Evolutionary conservation across 1,140 invertebrate species (phyloP).

Genomic region (Ostrea denselamellosa): DNA sequence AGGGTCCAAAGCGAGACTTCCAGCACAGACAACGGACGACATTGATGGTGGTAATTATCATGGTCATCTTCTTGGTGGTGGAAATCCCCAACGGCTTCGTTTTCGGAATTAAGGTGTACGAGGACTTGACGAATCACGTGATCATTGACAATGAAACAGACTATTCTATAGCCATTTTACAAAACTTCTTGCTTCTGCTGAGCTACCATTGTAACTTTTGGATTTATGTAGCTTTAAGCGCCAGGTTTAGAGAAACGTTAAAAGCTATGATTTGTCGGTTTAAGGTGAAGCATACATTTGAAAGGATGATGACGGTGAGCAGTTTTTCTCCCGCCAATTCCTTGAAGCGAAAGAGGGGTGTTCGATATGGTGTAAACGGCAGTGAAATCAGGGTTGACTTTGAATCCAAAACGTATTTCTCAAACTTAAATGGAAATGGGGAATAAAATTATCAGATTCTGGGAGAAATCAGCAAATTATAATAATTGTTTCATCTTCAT

Average conservation of each 20-base stretch:
- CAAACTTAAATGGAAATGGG: constrained; percentile 1
- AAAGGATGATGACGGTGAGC: constrained; percentile 48
- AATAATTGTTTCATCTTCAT: no score
- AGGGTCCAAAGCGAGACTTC: constrained; percentile 55
- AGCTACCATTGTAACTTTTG: constrained; percentile 60
- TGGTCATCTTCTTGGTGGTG: constrained; percentile 56
- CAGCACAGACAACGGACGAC: constrained; percentile 57
- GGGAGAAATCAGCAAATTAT: no score
- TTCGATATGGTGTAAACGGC: constrained; percentile 35
- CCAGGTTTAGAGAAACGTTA: constrained; percentile 52
- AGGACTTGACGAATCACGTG: constrained; percentile 34
- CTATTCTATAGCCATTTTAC: constrained; percentile 56
- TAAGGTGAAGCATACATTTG: constrained; percentile 50
- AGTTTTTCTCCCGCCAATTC: constrained; percentile 35
- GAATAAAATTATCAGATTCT: neutral
- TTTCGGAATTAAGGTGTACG: constrained; percentile 55
- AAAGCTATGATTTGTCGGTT: constrained; percentile 49
- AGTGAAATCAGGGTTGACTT: constrained; percentile 19
- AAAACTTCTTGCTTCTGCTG: constrained; percentile 55
- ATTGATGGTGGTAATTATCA: constrained; percentile 56
- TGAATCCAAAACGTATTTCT: constrained; percentile 23
- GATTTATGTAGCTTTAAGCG: constrained; percentile 57
- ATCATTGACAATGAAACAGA: constrained; percentile 49
- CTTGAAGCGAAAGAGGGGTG: neutral
- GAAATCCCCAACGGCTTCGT: constrained; percentile 57